phyloP scores from a whole-genome alignment of 2,797 vertebrate genomes.

The Acipenser ruthenus region DNA sequence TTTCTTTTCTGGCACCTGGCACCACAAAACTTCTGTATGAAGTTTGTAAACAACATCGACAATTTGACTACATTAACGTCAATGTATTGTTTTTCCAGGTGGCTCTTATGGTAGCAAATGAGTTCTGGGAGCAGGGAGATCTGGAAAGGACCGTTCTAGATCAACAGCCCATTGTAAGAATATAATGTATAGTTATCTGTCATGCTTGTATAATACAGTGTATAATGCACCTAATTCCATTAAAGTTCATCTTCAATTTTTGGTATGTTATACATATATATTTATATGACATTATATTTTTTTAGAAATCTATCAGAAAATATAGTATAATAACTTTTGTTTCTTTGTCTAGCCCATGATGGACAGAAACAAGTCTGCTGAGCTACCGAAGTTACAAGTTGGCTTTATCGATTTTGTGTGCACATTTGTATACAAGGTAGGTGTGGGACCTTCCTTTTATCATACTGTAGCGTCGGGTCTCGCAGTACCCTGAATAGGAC shows the following conservation, averaged over 20 bases:
- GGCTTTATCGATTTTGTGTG: constrained; percentile 98
- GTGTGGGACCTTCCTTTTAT: constrained; percentile 5
- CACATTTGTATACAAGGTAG: constrained; percentile 95
- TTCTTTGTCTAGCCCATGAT: constrained; percentile 84
- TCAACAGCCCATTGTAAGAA: constrained; percentile 88
- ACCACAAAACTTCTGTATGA: neutral
- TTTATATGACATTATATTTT: too few relatives aligned
- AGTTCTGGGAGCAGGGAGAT: constrained; percentile 96
- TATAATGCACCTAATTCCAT: too few relatives aligned
- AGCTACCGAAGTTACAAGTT: constrained; percentile 95
- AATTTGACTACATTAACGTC: too few relatives aligned
- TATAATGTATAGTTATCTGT: too few relatives aligned
- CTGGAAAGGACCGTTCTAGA: constrained; percentile 85
- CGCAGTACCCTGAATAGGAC: too few relatives aligned
- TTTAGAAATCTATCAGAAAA: too few relatives aligned
- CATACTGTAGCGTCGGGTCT: too few relatives aligned
- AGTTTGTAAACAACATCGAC: too few relatives aligned
- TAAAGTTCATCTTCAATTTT: too few relatives aligned
- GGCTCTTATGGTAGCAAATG: constrained; percentile 89
- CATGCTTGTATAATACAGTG: too few relatives aligned
- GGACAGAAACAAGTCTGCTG: constrained; percentile 91
- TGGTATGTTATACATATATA: too few relatives aligned
- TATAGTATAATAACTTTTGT: neutral
- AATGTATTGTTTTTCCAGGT: constrained; percentile 48
- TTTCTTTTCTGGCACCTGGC: too few relatives aligned